A percentile compares a stretch with the other conserved stretches of the same genome.
phyloP scores from a whole-genome alignment of 2,797 vertebrate species.

The Amphiprion clarkii region DNA sequence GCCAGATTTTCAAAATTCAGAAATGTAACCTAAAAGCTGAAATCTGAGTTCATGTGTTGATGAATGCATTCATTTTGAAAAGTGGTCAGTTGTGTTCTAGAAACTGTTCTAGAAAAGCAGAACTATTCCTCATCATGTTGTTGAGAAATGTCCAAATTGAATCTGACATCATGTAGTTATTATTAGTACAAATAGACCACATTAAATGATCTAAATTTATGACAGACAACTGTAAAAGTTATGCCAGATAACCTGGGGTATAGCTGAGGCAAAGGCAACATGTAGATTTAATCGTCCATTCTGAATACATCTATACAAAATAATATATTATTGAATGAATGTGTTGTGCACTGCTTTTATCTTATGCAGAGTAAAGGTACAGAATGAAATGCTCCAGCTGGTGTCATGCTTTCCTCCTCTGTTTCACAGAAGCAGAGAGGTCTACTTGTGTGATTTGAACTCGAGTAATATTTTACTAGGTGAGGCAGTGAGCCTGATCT shows the following conservation, averaged over 20 bases:
- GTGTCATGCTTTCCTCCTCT: not conserved
- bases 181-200: not conserved
- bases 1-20: constrained; percentile 20
- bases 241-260: not conserved
- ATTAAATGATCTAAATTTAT: constrained; percentile 3
- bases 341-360: constrained; percentile 5
- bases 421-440: constrained; percentile 15
- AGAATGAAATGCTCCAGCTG: not conserved
- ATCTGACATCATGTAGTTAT: not conserved
- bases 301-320: not conserved
- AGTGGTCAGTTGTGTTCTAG: too few relatives aligned
- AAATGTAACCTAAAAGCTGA: not conserved
- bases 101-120: not conserved
- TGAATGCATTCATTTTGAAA: not conserved
- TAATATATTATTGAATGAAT: constrained; percentile 1
- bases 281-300: constrained; percentile 14
- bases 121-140: not conserved
- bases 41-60: not conserved
- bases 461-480: constrained; percentile 39
- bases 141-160: not conserved
- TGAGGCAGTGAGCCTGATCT: constrained; percentile 40
- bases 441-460: constrained; percentile 42
- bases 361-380: not conserved
- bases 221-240: not conserved
- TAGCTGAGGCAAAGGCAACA: not conserved